Base-by-base conservation (phyloP, 2,888 invertebrate species). In the Platycheirus rosarum region DNA sequence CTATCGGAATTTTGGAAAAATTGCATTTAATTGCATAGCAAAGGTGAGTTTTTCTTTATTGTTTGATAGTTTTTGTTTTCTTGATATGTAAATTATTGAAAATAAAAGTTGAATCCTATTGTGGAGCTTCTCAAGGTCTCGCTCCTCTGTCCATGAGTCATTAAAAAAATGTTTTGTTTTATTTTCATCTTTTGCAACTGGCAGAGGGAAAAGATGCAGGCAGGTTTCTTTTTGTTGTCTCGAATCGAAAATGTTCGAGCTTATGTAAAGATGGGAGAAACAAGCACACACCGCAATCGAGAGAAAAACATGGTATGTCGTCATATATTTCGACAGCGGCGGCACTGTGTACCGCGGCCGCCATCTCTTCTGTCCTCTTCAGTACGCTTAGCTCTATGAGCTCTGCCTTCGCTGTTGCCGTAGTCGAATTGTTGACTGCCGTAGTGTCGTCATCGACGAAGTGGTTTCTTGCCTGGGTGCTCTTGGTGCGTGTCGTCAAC, bases 61-160 rank as follows among this genome's bases (percentile, higher is more conserved):
- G 35, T 9, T 26, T 46, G 35, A 7, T 8, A 23, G 23, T 32
- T 9, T 53, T 3, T 11, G 4, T 57, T 42, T 29, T 37, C 62
- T 42, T 23, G 23, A n/a, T 29, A 11, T 11, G n/a, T 13, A 40
- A 35, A 23, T 57, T 23, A 55, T 62, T 26, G 26, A 18, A 16
- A 55, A 26, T 37, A 46, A 57, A 70, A 57, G 63, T 63, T 75
- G 32, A 70, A 49, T 48, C 37, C 65, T 62, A 18, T 76, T 51
- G 42, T 44, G 29, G 29, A 62, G 14, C 65, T 68, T 53, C 66
- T 68, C 80, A 82, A 82, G 80, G 80, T 82, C 77, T 76, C 44
- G 48, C 55, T 70, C 8, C 18, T 44, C 11, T 60, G 4, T 16
- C 26, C 60, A 71, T 82, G 80, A 82, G 71, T 82, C 80, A 82